Conservation (phyloP, 2,888 invertebrate genomes). For the Melitaea athalia region DNA sequence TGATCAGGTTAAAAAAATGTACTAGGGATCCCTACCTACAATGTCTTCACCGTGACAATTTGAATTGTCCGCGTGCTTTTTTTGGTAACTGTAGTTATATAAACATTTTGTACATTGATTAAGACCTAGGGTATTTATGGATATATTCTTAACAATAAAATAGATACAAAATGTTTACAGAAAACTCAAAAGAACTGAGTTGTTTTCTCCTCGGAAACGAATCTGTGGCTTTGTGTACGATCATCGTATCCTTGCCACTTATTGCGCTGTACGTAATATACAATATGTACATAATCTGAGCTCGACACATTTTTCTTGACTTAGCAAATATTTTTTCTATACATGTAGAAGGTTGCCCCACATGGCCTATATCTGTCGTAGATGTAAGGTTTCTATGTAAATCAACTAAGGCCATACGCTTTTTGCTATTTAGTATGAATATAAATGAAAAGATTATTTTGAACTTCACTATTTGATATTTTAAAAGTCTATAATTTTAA, state of each 20-base stretch:
- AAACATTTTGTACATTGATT: too few relatives aligned
- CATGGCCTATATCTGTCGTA: background rate
- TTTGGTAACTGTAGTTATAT: too few relatives aligned
- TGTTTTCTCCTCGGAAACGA: background rate
- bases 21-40: too few relatives aligned
- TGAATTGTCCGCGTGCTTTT: too few relatives aligned
- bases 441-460: too few relatives aligned
- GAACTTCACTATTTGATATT: too few relatives aligned
- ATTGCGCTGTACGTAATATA: background rate
- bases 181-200: background rate
- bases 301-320: background rate
- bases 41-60: too few relatives aligned
- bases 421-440: too few relatives aligned
- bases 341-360: conserved; percentile 1
- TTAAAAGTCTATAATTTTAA: too few relatives aligned
- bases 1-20: too few relatives aligned
- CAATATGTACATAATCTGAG: background rate
- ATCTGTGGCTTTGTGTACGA: background rate
- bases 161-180: background rate
- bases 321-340: background rate
- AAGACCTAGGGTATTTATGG: too few relatives aligned
- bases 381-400: conserved; percentile 9
- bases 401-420: background rate
- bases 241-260: background rate
- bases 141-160: background rate